Percentiles rank a stretch among this genome's conserved stretches.
Evolutionary conservation across 53 echinoderm and acorn worm genomes (phyloP).

Genomic region (Henricia sp.): DNA sequence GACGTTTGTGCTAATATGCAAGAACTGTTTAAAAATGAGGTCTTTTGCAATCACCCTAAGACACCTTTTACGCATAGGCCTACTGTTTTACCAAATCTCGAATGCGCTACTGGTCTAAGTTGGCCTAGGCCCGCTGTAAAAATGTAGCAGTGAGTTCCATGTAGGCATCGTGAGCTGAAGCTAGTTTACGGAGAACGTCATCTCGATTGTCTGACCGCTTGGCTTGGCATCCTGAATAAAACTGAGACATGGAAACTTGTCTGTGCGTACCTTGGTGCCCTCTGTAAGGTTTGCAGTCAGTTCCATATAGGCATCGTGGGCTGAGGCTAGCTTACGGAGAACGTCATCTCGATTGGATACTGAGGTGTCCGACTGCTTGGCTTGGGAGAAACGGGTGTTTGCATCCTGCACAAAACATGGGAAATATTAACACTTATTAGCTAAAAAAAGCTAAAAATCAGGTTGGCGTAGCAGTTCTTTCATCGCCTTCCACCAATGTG

Average conservation of each 20-base stretch:
- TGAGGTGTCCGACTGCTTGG: conserved; percentile 85
- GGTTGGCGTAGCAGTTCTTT: too few relatives aligned
- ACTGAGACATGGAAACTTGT: conserved; percentile 88
- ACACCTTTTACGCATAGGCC: too few relatives aligned
- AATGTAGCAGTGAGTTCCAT: conserved; percentile 87
- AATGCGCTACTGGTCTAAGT: too few relatives aligned
- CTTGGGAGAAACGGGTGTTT: conserved; percentile 46
- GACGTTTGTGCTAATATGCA: too few relatives aligned
- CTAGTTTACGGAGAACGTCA: conserved; percentile 80
- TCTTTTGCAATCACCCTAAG: too few relatives aligned
- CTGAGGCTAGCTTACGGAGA: conserved; percentile 80
- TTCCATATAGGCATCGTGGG: conserved; percentile 93
- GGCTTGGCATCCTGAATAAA: conserved; percentile 74
- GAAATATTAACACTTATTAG: too few relatives aligned
- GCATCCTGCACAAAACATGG: conserved; percentile 69
- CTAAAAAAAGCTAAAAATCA: too few relatives aligned
- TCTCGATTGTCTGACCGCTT: conserved; percentile 88
- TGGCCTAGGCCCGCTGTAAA: too few relatives aligned
- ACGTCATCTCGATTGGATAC: conserved; percentile 88
- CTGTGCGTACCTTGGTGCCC: too few relatives aligned
- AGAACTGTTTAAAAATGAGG: too few relatives aligned
- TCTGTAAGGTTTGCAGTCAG: conserved; percentile 61
- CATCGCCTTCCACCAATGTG: too few relatives aligned
- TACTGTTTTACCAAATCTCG: too few relatives aligned
- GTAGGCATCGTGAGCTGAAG: conserved; percentile 86